Conservation (phyloP, 2,888 invertebrate genomes). For the Omphaloscelis lunosa region DNA sequence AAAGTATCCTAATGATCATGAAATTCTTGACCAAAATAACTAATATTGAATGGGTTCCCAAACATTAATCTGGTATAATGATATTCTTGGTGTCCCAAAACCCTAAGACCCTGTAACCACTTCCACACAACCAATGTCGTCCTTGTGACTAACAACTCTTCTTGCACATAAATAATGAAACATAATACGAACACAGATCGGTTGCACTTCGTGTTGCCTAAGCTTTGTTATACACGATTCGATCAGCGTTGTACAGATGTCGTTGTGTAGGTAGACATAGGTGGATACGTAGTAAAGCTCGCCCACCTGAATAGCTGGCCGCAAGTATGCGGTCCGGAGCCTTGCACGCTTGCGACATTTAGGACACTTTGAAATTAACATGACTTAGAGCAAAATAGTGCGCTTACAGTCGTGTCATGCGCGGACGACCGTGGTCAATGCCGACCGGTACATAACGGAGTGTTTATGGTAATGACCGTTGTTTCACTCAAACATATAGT, state of each 20-base stretch:
- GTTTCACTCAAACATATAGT: conserved; percentile 68
- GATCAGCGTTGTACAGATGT: conserved; percentile 61
- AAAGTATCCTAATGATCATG: conserved; percentile 35
- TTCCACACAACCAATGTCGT: conserved; percentile 82
- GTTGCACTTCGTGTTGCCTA: conserved; percentile 58
- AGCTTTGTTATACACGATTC: conserved; percentile 55
- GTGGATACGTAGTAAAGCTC: conserved; percentile 67
- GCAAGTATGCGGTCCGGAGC: conserved; percentile 80
- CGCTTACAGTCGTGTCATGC: conserved; percentile 69
- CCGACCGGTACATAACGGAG: conserved; percentile 76
- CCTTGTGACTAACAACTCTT: conserved; percentile 89
- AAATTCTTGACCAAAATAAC: conserved; percentile 43
- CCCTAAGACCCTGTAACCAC: conserved; percentile 77
- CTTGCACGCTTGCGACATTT: conserved; percentile 80
- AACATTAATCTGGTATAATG: conserved; percentile 41
- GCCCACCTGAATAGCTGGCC: conserved; percentile 75
- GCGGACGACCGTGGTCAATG: conserved; percentile 82
- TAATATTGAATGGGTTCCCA: conserved; percentile 47
- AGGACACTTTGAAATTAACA: conserved; percentile 81
- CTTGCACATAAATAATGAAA: conserved; percentile 78
- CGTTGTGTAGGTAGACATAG: conserved; percentile 70
- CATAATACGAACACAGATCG: conserved; percentile 60
- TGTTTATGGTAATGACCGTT: conserved; percentile 82
- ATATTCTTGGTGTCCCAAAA: conserved; percentile 68
- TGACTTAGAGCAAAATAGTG: conserved; percentile 78